Base-by-base conservation (phyloP, 2,888 invertebrate genomes). In the Drosophila aldrichi region DNA sequence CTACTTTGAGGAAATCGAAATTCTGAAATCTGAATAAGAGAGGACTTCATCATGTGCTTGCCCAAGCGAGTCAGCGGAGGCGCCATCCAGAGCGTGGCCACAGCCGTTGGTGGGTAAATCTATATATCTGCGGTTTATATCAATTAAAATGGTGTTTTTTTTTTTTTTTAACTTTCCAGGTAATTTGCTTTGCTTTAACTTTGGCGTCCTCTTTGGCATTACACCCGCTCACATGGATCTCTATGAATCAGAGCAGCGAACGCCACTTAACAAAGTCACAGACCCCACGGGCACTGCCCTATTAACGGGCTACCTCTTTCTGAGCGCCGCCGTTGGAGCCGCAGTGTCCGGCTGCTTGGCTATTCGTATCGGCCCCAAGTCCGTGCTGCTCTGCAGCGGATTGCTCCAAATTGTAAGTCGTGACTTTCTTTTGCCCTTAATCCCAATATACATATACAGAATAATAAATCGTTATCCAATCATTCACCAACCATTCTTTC, bases 161-260 rank as follows among this genome's bases (percentile, higher is more conserved):
- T n/a, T n/a, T n/a, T n/a, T 36, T 2, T 36, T 36, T 2, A 20
- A 22, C 14, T 2, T 16, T 14, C 8, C 2, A 92, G 92, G 92
- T 14, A 86, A 84, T 58, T 64, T 92, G 59, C 65, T 91, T n/a
- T 90, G 88, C 46, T 75, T 92, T n/a, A 92, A 92, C 20, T 92
- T 91, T 73, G 92, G 92, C 7, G 56, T 92, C 0, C 83, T 91
- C 63, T 91, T 92, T 60, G 92, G 92, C 46, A 87, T 92, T 0
- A 91, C 92, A 0, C 90, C 92, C 4, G 84, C 91, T 0, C 90
- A 91, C 48, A 81, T 89, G 62, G 18, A 69, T 2, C 72, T 91
- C 12, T 92, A 92, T 60, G 90, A 92, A 59, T 86, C 89, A 10
- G 74, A 68, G 14, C 14, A 54, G 3, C 56, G 74, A 1, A 89